A percentile compares a stretch with the other conserved stretches of the same genome.
Conservation (phyloP, 2,113 vertebrate genomes). For the Campylomormyrus numenius region DNA sequence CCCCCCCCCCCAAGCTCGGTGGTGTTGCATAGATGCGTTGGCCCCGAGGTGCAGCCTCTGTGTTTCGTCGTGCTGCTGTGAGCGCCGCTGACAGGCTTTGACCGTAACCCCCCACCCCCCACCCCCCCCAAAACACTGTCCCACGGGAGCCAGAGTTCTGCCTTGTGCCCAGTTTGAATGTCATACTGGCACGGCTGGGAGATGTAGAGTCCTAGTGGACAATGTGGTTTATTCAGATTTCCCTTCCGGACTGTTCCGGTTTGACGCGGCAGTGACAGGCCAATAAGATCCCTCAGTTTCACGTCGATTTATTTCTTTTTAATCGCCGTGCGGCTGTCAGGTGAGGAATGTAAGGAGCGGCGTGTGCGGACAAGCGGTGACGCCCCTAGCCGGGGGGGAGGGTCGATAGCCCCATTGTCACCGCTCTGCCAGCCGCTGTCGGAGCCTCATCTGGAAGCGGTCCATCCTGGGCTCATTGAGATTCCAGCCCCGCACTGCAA, state of each 20-base stretch:
- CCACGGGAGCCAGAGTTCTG: background rate
- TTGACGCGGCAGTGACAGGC: background rate
- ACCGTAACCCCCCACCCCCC: background rate
- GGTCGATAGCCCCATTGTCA: background rate
- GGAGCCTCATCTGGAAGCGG: background rate
- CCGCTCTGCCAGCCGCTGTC: background rate
- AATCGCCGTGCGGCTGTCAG: background rate
- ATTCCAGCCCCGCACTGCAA: slow-evolving; percentile 42
- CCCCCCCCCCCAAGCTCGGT: background rate
- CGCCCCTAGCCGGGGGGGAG: background rate
- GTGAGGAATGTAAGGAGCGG: background rate
- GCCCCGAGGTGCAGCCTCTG: background rate
- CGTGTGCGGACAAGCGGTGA: background rate
- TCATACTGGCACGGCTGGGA: background rate
- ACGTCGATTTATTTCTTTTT: background rate
- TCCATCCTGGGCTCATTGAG: slow-evolving; percentile 46
- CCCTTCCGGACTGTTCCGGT: background rate
- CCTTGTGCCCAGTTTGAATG: background rate
- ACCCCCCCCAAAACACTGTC: background rate
- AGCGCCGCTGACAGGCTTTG: background rate
- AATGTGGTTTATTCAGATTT: background rate
- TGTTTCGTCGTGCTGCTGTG: background rate
- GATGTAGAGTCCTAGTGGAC: background rate
- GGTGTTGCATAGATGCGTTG: background rate
- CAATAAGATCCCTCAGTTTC: background rate